phyloP scores from a whole-genome alignment of 2,113 vertebrate genomes.

The Ardeotis arabs region DNA sequence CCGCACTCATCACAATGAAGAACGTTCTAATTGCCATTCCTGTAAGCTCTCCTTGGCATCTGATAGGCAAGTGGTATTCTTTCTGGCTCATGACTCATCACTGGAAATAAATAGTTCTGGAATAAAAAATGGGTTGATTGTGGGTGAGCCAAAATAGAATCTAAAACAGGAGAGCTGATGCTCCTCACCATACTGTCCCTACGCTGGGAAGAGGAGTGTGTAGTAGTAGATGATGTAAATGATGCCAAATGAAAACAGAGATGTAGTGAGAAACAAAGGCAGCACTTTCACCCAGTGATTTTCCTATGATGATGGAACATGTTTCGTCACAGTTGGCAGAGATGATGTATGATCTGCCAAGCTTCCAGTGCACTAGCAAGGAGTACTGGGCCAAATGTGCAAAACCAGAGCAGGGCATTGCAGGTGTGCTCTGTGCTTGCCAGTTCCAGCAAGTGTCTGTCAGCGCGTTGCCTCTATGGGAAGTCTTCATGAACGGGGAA shows the following conservation, averaged over 20 bases:
- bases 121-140: constrained; percentile 52
- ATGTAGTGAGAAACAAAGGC: neutral
- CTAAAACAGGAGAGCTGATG: constrained; percentile 29
- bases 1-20: neutral
- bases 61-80: constrained; percentile 15
- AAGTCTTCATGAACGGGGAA: neutral
- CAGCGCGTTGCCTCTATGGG: fast-evolving
- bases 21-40: constrained; percentile 30
- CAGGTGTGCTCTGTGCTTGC: neutral
- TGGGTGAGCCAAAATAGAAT: constrained; percentile 50
- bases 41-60: constrained; percentile 36
- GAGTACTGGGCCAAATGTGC: neutral
- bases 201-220: neutral
- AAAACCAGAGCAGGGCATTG: neutral
- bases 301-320: neutral
- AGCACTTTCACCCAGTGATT: neutral
- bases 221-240: neutral
- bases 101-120: constrained; percentile 32
- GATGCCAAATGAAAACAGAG: constrained; percentile 5
- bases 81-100: constrained; percentile 39
- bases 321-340: neutral
- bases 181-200: neutral
- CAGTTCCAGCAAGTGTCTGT: neutral
- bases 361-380: neutral
- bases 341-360: neutral